These are phyloP conservation scores for Drosophila nigrodunni DNA, from an alignment of 1,140 invertebrate species.

Conservation along the genomic window DNA sequence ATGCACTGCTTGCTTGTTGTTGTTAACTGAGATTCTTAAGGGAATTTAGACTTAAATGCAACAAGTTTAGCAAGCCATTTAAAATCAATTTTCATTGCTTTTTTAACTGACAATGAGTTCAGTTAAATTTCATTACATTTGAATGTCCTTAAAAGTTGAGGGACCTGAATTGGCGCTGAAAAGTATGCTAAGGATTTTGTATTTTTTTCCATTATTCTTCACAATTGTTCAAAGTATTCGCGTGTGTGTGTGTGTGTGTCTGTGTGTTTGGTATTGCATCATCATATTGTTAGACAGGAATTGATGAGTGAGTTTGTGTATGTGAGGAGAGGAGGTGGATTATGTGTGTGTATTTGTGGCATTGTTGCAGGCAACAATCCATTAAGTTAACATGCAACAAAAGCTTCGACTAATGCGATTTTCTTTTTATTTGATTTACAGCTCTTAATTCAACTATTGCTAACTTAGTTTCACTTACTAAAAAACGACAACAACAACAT, in stretches of 20 bases:
- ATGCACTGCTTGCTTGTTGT: neutral
- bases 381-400: constrained; percentile 43
- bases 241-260: constrained; percentile 23
- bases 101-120: neutral
- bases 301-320: constrained; percentile 11
- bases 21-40: neutral
- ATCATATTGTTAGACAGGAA: constrained; percentile 42
- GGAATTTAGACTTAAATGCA: neutral
- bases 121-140: neutral
- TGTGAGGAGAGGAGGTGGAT: neutral
- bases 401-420: constrained; percentile 48
- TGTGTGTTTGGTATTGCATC: constrained; percentile 40
- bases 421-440: constrained; percentile 30
- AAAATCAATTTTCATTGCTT: no score
- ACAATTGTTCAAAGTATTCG: constrained; percentile 16
- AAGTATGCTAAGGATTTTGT: constrained; percentile 46
- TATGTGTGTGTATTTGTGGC: constrained; percentile 4
- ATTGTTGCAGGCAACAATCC: constrained; percentile 33
- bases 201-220: constrained; percentile 5
- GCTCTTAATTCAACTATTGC: constrained; percentile 72
- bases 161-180: constrained; percentile 16
- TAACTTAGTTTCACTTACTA: constrained; percentile 73
- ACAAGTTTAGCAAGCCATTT: constrained; percentile 4
- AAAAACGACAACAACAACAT: constrained; percentile 45
- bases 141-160: neutral